These are phyloP conservation scores for Tipula helvola DNA, from an alignment of 2,888 invertebrate species.

Conservation along the genomic window DNA sequence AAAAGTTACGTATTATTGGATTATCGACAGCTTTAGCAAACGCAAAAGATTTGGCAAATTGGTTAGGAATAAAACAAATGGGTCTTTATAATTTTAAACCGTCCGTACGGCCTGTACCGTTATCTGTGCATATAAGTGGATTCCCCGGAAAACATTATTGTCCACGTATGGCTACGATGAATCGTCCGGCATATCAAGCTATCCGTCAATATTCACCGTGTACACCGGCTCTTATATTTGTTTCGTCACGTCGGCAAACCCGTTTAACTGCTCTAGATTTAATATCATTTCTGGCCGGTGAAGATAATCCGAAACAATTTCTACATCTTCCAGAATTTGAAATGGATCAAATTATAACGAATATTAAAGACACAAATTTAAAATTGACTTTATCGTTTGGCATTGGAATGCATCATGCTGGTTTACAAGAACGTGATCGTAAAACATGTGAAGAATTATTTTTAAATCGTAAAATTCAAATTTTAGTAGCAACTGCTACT, in stretches of 20 bases:
- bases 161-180: slow-evolving; percentile 99
- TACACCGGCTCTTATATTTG: slow-evolving; percentile 88
- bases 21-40: slow-evolving; percentile 97
- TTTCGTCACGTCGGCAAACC: slow-evolving; percentile 93
- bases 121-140: slow-evolving; percentile 82
- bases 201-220: slow-evolving; percentile 83
- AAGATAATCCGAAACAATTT: slow-evolving; percentile 92
- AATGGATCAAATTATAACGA: slow-evolving; percentile 64
- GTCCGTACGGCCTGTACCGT: slow-evolving; percentile 92
- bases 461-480: slow-evolving; percentile 90
- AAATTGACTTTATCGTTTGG: slow-evolving; percentile 92
- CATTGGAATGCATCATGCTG: slow-evolving; percentile 97
- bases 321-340: slow-evolving; percentile 73
- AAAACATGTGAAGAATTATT: slow-evolving; percentile 87
- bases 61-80: slow-evolving; percentile 80
- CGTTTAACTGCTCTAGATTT: slow-evolving; percentile 92
- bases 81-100: slow-evolving; percentile 97
- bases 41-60: slow-evolving; percentile 90
- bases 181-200: slow-evolving; percentile 93
- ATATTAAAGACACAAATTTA: slow-evolving; percentile 75
- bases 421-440: slow-evolving; percentile 85
- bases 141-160: slow-evolving; percentile 98
- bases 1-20: slow-evolving; percentile 78
- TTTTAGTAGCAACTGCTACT: slow-evolving; percentile 92
- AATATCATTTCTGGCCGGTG: slow-evolving; percentile 79